Conservation (phyloP, 2,888 invertebrate species). For the Panzeria rudis region DNA sequence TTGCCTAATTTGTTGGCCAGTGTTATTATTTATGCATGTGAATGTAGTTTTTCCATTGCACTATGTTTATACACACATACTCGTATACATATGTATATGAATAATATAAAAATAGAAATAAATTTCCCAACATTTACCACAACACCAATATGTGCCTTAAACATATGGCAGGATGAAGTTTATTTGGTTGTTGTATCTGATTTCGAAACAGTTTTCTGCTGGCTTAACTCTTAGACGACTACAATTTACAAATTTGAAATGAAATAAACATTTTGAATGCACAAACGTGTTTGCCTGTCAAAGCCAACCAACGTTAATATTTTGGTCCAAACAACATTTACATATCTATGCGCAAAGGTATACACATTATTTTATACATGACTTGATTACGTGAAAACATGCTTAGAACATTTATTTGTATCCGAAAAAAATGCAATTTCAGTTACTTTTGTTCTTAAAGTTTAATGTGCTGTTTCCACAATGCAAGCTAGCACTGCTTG, state of each 20-base stretch:
- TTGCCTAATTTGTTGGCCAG: too few species aligned
- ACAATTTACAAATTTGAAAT: slow-evolving; percentile 16
- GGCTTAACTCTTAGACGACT: slow-evolving; percentile 1
- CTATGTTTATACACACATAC: too few species aligned
- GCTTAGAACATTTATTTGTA: background rate
- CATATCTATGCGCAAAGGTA: background rate
- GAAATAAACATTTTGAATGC: slow-evolving; percentile 36
- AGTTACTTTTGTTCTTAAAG: too few species aligned
- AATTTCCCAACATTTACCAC: slow-evolving; percentile 65
- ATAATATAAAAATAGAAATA: slow-evolving; percentile 48
- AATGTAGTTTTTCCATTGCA: slow-evolving; percentile 9
- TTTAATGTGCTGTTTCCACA: too few species aligned
- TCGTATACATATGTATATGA: background rate
- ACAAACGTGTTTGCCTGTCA: slow-evolving; percentile 45
- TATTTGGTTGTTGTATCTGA: slow-evolving; percentile 24
- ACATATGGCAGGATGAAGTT: slow-evolving; percentile 43
- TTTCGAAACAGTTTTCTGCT: slow-evolving; percentile 27
- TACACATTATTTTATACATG: background rate
- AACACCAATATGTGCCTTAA: slow-evolving; percentile 55
- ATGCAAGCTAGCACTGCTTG: too few species aligned
- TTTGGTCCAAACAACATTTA: slow-evolving; percentile 33
- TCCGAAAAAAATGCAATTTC: background rate
- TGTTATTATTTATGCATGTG: slow-evolving; percentile 9
- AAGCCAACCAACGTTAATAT: slow-evolving; percentile 35
- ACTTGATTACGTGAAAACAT: slow-evolving; percentile 17